Evolutionary conservation across 2,888 invertebrate species (phyloP), one percentile per base, ranked within the genome.

Genomic region (Sinotaia quadrata): DNA sequence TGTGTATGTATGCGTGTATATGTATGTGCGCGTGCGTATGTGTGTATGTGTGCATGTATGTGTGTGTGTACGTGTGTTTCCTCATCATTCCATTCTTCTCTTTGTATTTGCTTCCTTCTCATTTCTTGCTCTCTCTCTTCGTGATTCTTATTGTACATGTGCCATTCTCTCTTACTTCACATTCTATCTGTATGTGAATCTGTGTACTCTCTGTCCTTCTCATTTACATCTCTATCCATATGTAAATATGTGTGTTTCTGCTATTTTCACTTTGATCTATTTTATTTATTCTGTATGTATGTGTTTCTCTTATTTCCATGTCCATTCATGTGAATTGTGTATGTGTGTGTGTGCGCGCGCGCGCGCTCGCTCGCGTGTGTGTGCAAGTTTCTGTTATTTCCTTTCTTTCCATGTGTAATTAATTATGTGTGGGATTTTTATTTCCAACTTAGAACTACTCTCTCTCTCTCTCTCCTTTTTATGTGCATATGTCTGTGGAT

Each of bases 291-390:
- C n/a, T n/a, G n/a, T n/a, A n/a, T n/a, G n/a, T n/a, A n/a, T n/a
- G n/a, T n/a, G n/a, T n/a, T n/a, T n/a, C n/a, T n/a, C n/a, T n/a
- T n/a, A n/a, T n/a, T n/a, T n/a, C n/a, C n/a, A n/a, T n/a, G n/a
- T n/a, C n/a, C n/a, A n/a, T n/a, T n/a, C n/a, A n/a, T n/a, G n/a
- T n/a, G n/a, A n/a, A n/a, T n/a, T 49, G 49, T 18, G 49, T 49
- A 24, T 18, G 49, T 49, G 49, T 49, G 49, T 18, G 49, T 49
- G 49, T 49, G 49, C 49, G 49, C 18, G 49, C 49, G 49, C 49
- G 49, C 49, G 49, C 49, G 49, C 7, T 5, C 7, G 51, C 27
- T 7, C 18, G 49, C 24, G 18, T 49, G 49, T 18, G 18, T 49
- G 49, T 49, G 7, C 24, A 2, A 51, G 10, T 12, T 51, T 4